phyloP scores from a whole-genome alignment of 2,888 invertebrate species.

The Hypena proboscidalis region DNA sequence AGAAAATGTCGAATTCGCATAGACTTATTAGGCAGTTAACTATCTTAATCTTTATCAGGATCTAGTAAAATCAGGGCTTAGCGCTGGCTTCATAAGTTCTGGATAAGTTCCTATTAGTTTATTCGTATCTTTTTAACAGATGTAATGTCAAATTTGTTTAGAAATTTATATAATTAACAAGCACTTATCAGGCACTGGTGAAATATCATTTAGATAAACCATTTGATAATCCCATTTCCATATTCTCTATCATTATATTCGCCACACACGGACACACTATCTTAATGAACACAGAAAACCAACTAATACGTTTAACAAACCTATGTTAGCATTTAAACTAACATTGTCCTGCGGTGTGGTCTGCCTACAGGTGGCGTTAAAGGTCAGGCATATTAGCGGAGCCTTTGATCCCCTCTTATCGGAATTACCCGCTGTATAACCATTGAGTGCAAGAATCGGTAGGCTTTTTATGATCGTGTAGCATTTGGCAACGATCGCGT shows the following conservation, averaged over 20 bases:
- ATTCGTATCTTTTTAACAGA: too few relatives aligned
- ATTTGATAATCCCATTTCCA: too few relatives aligned
- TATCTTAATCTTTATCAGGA: too few relatives aligned
- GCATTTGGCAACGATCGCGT: slow-evolving; percentile 3
- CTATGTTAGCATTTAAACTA: slow-evolving; percentile 26
- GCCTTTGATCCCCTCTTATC: slow-evolving; percentile 39
- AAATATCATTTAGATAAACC: too few relatives aligned
- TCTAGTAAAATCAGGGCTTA: too few relatives aligned
- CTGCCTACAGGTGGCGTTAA: slow-evolving; percentile 32
- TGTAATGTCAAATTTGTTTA: too few relatives aligned
- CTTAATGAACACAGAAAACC: slow-evolving; percentile 25
- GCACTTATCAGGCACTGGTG: too few relatives aligned
- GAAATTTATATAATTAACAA: too few relatives aligned
- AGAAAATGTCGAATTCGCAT: too few relatives aligned
- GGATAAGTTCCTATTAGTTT: too few relatives aligned
- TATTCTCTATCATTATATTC: neutral
- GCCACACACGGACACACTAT: slow-evolving; percentile 16
- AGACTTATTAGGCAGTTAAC: too few relatives aligned
- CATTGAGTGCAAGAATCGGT: slow-evolving; percentile 21
- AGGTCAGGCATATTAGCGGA: slow-evolving; percentile 48
- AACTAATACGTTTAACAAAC: slow-evolving; percentile 19
- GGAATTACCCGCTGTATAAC: slow-evolving; percentile 19
- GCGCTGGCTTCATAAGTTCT: too few relatives aligned
- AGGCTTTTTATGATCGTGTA: slow-evolving; percentile 16
- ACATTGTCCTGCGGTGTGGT: slow-evolving; percentile 35